Percentiles rank a stretch among this genome's conserved stretches.
Evolutionary conservation across 2,113 vertebrate species (phyloP).

Genomic region (Hyla sarda): DNA sequence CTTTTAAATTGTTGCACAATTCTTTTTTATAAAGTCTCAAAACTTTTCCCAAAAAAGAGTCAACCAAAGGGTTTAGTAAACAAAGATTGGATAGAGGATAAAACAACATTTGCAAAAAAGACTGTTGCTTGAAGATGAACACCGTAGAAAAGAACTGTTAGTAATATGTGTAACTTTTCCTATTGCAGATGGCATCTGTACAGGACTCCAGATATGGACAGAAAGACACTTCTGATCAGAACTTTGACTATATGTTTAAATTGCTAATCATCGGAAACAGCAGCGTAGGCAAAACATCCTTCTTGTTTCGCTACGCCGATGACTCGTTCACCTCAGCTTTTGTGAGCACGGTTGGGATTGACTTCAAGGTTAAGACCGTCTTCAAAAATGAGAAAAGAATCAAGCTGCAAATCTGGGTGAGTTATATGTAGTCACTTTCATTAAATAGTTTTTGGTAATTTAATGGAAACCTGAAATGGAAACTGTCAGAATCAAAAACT

Average conservation of each 20-base stretch:
- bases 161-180: conserved; percentile 28
- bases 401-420: conserved; percentile 99
- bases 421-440: conserved; percentile 55
- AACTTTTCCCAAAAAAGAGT: too few relatives aligned
- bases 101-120: neutral
- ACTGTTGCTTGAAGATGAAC: neutral
- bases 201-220: conserved; percentile 84
- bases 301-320: conserved; percentile 96
- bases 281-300: conserved; percentile 93
- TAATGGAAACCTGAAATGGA: too few relatives aligned
- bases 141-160: neutral
- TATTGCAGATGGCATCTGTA: conserved; percentile 84
- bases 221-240: conserved; percentile 90
- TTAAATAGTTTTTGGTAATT: neutral
- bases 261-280: conserved; percentile 93
- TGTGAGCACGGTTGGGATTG: conserved; percentile 97
- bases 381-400: conserved; percentile 98
- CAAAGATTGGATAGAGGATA: neutral
- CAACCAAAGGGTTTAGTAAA: too few relatives aligned
- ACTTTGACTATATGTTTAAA: conserved; percentile 97
- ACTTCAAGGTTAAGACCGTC: conserved; percentile 98
- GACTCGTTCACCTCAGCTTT: conserved; percentile 97
- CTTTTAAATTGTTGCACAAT: too few relatives aligned
- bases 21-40: too few relatives aligned
- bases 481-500: too few relatives aligned